Conservation (phyloP, 2,797 vertebrate species). For the Phaenicophaeus curvirostris region DNA sequence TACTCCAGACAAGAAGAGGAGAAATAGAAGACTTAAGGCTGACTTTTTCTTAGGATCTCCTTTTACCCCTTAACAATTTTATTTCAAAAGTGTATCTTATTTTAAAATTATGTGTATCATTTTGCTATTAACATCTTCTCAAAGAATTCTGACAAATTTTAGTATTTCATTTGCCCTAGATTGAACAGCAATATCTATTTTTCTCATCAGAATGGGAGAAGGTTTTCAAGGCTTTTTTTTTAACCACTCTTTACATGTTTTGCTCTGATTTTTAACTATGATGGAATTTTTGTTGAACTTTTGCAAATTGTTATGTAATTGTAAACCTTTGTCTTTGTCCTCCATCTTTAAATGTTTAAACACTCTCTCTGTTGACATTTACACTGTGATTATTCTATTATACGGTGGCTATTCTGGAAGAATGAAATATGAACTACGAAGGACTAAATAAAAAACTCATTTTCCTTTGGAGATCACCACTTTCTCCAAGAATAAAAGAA, state of each 20-base stretch:
- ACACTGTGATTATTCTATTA: neutral
- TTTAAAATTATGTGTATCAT: neutral
- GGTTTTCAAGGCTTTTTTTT: rapidly evolving
- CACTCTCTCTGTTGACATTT: neutral
- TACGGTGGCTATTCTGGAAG: neutral
- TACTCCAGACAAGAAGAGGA: neutral
- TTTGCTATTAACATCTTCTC: neutral
- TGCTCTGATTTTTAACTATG: neutral
- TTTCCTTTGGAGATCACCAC: neutral
- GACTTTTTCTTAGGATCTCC: neutral
- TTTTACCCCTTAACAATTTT: neutral
- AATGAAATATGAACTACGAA: neutral
- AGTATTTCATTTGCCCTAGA: neutral
- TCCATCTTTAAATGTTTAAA: neutral
- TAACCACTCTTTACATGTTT: rapidly evolving
- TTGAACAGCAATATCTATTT: neutral
- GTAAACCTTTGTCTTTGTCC: neutral
- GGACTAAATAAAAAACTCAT: neutral
- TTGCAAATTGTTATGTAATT: neutral
- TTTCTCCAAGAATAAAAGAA: neutral
- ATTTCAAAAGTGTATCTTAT: neutral
- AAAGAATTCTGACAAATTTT: neutral
- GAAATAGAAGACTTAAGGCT: neutral
- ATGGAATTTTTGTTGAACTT: neutral
- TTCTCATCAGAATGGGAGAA: neutral